Percentiles rank a stretch among this genome's conserved stretches.
Evolutionary conservation across 2,113 vertebrate species (phyloP).

Genomic region (Phycodurus eques): DNA sequence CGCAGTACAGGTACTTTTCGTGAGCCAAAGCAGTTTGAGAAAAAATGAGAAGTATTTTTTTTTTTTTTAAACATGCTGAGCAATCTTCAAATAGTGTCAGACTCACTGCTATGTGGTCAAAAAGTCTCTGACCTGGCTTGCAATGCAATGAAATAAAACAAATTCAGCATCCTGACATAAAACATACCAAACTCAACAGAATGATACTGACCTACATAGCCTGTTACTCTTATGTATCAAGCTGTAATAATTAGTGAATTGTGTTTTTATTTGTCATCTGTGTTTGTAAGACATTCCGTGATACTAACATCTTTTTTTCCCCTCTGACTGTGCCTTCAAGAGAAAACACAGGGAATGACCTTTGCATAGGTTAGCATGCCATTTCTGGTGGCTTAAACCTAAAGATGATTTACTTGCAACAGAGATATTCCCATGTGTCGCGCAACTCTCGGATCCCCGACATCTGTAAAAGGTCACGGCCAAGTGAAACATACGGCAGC

Average conservation of each 20-base stretch:
- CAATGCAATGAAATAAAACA: not conserved
- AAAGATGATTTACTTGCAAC: conserved; percentile 35
- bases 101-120: no score
- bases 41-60: not conserved
- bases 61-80: not conserved
- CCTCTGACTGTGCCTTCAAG: not conserved
- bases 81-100: not conserved
- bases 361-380: conserved; percentile 18
- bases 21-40: not conserved
- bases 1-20: not conserved
- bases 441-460: conserved; percentile 35
- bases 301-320: conserved; percentile 9
- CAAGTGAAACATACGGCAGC: conserved; percentile 42
- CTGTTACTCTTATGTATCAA: not conserved
- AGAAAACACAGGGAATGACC: conserved; percentile 10
- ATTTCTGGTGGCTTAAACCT: conserved; percentile 28
- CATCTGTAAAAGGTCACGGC: conserved; percentile 62
- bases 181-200: not conserved
- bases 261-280: not conserved
- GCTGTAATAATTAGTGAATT: not conserved
- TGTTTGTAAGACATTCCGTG: conserved; percentile 10
- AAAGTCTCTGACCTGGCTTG: no score
- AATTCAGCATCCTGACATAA: not conserved
- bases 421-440: conserved; percentile 29
- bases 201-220: not conserved